These are phyloP conservation scores for Acanthochromis polyacanthus DNA, from an alignment of 2,113 vertebrate genomes.

Conservation along the genomic window DNA sequence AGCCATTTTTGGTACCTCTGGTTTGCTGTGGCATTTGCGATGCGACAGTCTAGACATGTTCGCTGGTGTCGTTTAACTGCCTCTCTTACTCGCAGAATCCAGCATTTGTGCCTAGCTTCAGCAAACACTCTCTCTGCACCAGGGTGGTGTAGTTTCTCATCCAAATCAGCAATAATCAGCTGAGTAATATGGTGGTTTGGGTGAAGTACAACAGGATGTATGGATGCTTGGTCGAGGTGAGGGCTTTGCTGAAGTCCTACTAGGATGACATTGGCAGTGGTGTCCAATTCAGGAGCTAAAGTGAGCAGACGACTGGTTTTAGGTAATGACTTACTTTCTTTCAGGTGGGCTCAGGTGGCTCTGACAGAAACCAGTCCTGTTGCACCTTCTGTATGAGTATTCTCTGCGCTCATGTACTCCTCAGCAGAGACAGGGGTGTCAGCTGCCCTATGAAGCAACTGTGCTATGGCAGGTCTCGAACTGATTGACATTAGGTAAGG, in stretches of 20 bases:
- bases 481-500: too few relatives aligned
- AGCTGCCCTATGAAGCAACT: too few relatives aligned
- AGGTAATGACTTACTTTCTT: background rate
- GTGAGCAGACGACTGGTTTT: background rate
- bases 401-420: too few relatives aligned
- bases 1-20: background rate
- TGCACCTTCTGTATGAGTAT: background rate
- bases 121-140: constrained; percentile 6
- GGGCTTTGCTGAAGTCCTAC: background rate
- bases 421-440: too few relatives aligned
- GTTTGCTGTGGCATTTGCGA: background rate
- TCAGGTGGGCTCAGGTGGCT: background rate
- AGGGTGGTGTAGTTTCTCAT: background rate
- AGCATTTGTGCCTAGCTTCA: background rate
- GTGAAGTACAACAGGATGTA: background rate
- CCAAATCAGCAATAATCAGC: background rate
- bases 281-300: background rate
- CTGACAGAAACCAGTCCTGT: background rate
- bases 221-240: background rate
- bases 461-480: too few relatives aligned
- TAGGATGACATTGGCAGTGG: background rate
- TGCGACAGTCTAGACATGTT: background rate
- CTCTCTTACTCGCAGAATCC: background rate
- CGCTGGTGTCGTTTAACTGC: background rate
- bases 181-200: background rate